Evolutionary conservation across 2,888 invertebrate species (phyloP), one percentile per base, ranked within the genome.

Genomic region (Orgyia antiqua): DNA sequence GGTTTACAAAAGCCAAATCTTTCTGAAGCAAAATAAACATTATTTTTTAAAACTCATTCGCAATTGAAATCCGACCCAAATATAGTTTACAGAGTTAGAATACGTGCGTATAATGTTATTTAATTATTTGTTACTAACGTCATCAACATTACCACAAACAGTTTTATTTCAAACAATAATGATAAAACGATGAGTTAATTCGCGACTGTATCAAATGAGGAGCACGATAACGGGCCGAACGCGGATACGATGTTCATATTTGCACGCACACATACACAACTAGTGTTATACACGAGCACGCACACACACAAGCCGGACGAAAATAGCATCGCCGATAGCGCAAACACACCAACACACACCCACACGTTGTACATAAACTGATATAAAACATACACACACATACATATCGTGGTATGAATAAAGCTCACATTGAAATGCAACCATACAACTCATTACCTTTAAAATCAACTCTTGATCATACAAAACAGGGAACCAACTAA

Each of bases 331-430:
- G 61, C 64, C 76, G 82, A 83, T 83, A 84, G 77, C 79, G 76
- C 80, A 73, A 79, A 77, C 80, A 79, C 78, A 82, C 79, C 75
- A 79, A 82, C 82, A 83, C 80, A 77, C 80, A 76, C 82, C 78
- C 76, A 82, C 83, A 66, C 68, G 55, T 60, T 63, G 74, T 78
- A 77, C 73, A 71, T 78, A 75, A 76, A 80, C 77, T 74, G 78
- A 80, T 76, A 80, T 83, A 79, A 84, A 80, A 83, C 79, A 80
- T 75, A 78, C 76, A 70, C 70, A 71, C 52, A 69, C 63, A 69
- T 46, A 56, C 57, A 61, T 60, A 63, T 58, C 58, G 67, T 58
- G 71, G 74, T 74, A 72, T 69, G 75, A 77, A 78, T 75, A 78
- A 75, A 58, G 71, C 62, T 72, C 66, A 62, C 73, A 77, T 76